phyloP scores from a whole-genome alignment of 2,888 invertebrate genomes.

The Abrostola tripartita region DNA sequence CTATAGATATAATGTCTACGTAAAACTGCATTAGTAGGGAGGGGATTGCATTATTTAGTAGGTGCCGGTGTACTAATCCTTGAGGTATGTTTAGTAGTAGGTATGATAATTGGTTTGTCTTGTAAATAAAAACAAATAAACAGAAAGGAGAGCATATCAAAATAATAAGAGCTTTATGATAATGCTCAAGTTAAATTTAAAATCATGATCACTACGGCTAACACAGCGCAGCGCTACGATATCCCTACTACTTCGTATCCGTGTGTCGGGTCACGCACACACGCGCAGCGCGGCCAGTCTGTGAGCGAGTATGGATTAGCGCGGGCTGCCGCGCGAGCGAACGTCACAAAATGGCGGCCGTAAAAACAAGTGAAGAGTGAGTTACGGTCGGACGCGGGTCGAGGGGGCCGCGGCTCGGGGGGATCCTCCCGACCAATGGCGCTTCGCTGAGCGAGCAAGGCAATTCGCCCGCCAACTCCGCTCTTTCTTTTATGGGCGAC shows the following conservation, averaged over 20 bases:
- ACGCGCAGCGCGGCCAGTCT: slow-evolving; percentile 52
- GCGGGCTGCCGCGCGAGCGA: slow-evolving; percentile 83
- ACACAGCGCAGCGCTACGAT: slow-evolving; percentile 45
- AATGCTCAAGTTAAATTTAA: slow-evolving; percentile 9
- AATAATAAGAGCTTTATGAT: too few relatives aligned
- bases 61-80: too few relatives aligned
- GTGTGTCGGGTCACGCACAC: slow-evolving; percentile 76
- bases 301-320: slow-evolving; percentile 77
- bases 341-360: slow-evolving; percentile 88
- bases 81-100: neutral
- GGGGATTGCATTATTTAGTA: too few relatives aligned
- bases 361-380: slow-evolving; percentile 89
- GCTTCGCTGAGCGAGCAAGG: slow-evolving; percentile 80
- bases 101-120: too few relatives aligned
- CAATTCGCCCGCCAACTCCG: slow-evolving; percentile 84
- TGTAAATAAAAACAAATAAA: too few relatives aligned
- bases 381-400: slow-evolving; percentile 79
- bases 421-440: slow-evolving; percentile 78
- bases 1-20: too few relatives aligned
- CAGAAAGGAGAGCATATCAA: too few relatives aligned
- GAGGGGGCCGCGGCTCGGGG: slow-evolving; percentile 59
- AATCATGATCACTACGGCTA: slow-evolving; percentile 44
- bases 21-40: too few relatives aligned
- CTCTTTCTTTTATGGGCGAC: slow-evolving; percentile 86
- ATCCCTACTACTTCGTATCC: slow-evolving; percentile 50